Percentiles rank a stretch among this genome's conserved stretches.
Evolutionary conservation across 2,113 vertebrate genomes (phyloP).

Genomic region (Odontesthes bonariensis): DNA sequence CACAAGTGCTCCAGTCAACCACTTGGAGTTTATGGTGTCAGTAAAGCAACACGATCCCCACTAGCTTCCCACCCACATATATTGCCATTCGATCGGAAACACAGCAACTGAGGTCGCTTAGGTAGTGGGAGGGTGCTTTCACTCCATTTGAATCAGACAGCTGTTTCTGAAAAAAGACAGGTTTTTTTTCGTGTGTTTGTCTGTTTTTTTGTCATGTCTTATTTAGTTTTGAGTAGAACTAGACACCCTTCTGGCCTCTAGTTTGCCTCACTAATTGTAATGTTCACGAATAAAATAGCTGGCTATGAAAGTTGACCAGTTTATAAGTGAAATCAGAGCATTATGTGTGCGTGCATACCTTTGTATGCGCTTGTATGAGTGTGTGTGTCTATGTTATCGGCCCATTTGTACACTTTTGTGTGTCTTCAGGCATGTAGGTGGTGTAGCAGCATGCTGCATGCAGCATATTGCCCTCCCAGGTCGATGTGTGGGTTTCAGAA

Average conservation of each 20-base stretch:
- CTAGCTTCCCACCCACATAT: constrained; percentile 12
- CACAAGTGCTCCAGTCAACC: neutral
- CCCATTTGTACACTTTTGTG: constrained; percentile 26
- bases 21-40: constrained; percentile 3
- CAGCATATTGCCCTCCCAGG: constrained; percentile 72
- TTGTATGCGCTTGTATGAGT: constrained; percentile 10
- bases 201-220: neutral
- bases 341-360: constrained; percentile 6
- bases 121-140: neutral
- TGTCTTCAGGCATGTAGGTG: constrained; percentile 73
- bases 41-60: neutral
- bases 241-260: constrained; percentile 2
- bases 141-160: neutral
- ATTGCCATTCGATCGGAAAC: neutral
- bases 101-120: too few relatives aligned
- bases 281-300: constrained; percentile 34
- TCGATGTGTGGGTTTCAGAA: constrained; percentile 79
- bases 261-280: constrained; percentile 6
- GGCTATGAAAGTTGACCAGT: constrained; percentile 20
- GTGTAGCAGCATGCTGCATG: constrained; percentile 50
- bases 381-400: constrained; percentile 1
- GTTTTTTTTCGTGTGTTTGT: neutral
- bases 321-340: constrained; percentile 27
- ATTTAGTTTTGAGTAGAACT: constrained; percentile 23
- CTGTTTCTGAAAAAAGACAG: neutral